Evolutionary conservation across 2,797 vertebrate species (phyloP), one percentile per base, ranked within the genome.

Genomic region (Xenentodon cancila): DNA sequence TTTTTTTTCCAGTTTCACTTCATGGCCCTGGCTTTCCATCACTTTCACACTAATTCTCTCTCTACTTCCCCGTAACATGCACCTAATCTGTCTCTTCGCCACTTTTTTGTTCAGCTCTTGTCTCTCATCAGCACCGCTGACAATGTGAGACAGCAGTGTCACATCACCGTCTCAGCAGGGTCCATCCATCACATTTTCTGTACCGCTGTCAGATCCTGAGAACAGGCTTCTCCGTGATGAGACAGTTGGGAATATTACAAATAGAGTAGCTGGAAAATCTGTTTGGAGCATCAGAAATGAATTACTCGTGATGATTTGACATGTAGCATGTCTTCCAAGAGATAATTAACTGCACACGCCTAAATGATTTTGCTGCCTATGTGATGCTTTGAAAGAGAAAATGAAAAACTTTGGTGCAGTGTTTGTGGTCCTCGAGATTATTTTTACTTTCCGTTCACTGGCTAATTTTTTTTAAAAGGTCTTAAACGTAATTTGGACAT

Each of bases 81-180:
- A 64, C 7, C 55, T 27, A 57, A 49, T 66, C 47, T 61, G 5
- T 64, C 57, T 59, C 58, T 40, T 73, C 21, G 0, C 22, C 45
- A 22, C 55, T 59, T 75, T n/a, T 78, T 51, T 64, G 55, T 78
- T 63, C 57, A 21, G 64, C 48, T 72, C 47, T 19, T 59, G 56
- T 66, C 21, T 75, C 45, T 73, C 50, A 73, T 72, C 72, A 18
- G 67, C 75, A 52, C 59, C 17, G 0, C 43, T 57, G 64, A 70
- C 53, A 40, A 70, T 53, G 19, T 44, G 49, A 57, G 55, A 58
- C 68, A 69, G 72, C 70, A 11, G 53, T 64, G 68, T 74, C 57
- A 21, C 75, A 69, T 72, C 22, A 16, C 69, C 75, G 65, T 65
- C 64, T 18, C 55, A 50, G 50, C 56, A 46, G 44, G 25, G n/a